phyloP scores from a whole-genome alignment of 2,113 vertebrate genomes.

The Callopanchax toddi region DNA sequence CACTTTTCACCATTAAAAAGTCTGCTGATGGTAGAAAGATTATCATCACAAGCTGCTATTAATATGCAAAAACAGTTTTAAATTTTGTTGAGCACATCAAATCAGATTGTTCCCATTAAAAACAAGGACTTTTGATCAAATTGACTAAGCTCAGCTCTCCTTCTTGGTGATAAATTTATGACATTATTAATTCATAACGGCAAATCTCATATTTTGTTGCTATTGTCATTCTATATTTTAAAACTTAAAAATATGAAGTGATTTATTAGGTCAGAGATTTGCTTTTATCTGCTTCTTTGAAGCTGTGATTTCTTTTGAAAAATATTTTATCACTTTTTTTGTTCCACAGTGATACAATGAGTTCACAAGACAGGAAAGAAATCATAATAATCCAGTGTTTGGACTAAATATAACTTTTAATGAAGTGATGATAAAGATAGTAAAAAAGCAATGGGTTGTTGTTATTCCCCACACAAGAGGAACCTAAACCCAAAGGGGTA shows the following conservation, averaged over 20 bases:
- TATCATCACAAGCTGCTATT: neutral
- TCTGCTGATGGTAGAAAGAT: constrained; percentile 11
- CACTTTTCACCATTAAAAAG: constrained; percentile 24
- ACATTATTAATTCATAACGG: too few species aligned
- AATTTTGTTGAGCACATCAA: neutral
- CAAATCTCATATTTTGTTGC: too few species aligned
- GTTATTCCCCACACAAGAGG: constrained; percentile 7
- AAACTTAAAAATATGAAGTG: too few species aligned
- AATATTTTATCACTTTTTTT: neutral
- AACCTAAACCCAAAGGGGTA: constrained; percentile 6
- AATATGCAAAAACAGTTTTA: neutral
- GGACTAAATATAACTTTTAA: constrained; percentile 10
- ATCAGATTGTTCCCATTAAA: too few species aligned
- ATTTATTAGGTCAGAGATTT: too few species aligned
- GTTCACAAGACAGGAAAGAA: constrained; percentile 10
- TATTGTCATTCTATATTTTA: too few species aligned
- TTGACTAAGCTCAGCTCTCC: too few species aligned
- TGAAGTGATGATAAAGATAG: neutral
- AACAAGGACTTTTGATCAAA: too few species aligned
- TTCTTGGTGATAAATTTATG: too few species aligned
- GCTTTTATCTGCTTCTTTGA: too few species aligned
- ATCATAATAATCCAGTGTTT: neutral
- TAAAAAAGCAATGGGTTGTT: constrained; percentile 14
- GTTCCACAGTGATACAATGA: neutral
- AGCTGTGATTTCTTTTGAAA: neutral